Conservation (phyloP, 2,113 vertebrate genomes). For the Sapayoa aenigma region DNA sequence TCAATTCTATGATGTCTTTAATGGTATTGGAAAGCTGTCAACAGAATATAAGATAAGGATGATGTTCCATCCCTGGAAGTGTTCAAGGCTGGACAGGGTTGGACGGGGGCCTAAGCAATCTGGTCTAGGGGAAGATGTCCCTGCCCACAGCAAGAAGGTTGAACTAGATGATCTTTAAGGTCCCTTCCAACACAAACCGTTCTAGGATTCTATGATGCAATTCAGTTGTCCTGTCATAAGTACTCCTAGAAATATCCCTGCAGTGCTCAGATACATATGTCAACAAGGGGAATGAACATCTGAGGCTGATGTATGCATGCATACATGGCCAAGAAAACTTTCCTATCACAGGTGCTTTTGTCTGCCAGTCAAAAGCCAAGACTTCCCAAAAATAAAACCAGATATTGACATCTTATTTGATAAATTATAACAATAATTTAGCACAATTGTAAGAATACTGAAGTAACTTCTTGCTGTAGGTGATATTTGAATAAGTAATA, state of each 20-base stretch:
- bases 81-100: not conserved
- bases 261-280: not conserved
- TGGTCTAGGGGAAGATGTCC: not conserved
- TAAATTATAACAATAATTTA: not conserved
- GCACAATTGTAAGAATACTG: not conserved
- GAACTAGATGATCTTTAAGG: not conserved
- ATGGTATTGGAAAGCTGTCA: constrained; percentile 19
- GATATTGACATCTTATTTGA: not conserved
- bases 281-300: not conserved
- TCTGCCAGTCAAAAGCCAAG: not conserved
- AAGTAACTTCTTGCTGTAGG: not conserved
- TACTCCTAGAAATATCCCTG: not conserved
- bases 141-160: not conserved
- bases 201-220: not conserved
- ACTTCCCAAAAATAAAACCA: not conserved
- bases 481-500: not conserved
- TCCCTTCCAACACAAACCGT: not conserved
- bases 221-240: not conserved
- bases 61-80: not conserved
- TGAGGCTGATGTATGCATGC: not conserved
- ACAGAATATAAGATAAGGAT: not conserved
- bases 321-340: not conserved
- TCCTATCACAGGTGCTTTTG: not conserved
- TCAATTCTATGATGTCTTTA: constrained; percentile 5
- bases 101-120: not conserved